phyloP scores from a whole-genome alignment of 64 coral and sea anemone genomes.

The Exaiptasia diaphana region DNA sequence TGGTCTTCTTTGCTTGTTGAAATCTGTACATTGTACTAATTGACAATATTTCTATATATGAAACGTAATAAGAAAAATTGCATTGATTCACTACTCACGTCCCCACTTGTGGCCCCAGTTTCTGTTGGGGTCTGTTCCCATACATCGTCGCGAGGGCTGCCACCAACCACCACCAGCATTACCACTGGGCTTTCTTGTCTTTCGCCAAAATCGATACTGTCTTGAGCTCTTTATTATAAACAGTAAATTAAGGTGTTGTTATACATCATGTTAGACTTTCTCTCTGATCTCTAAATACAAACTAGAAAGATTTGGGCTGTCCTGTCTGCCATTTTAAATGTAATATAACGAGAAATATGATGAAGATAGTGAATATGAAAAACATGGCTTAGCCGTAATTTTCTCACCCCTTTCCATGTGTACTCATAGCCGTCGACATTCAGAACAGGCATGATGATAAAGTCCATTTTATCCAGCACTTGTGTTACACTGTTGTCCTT shows the following conservation, averaged over 20 bases:
- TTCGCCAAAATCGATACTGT: constrained; percentile 65
- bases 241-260: too few relatives aligned
- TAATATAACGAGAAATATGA: too few relatives aligned
- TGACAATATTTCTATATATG: too few relatives aligned
- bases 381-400: too few relatives aligned
- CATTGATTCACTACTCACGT: constrained; percentile 61
- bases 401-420: constrained; percentile 34
- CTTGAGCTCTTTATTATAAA: neutral
- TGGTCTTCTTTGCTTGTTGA: too few relatives aligned
- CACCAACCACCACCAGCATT: neutral
- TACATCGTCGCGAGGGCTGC: constrained; percentile 3
- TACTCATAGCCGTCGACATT: constrained; percentile 44
- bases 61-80: too few relatives aligned
- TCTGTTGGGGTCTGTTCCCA: constrained; percentile 76
- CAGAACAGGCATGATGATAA: constrained; percentile 54
- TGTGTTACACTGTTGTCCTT: constrained; percentile 7
- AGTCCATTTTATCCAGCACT: constrained; percentile 50
- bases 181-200: constrained; percentile 53
- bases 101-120: constrained; percentile 83
- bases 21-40: too few relatives aligned
- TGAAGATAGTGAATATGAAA: too few relatives aligned
- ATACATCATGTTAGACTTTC: too few relatives aligned
- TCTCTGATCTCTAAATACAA: too few relatives aligned
- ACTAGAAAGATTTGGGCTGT: too few relatives aligned
- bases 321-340: too few relatives aligned